phyloP scores from a whole-genome alignment of 1,140 invertebrate genomes.

The Semibalanus balanoides region DNA sequence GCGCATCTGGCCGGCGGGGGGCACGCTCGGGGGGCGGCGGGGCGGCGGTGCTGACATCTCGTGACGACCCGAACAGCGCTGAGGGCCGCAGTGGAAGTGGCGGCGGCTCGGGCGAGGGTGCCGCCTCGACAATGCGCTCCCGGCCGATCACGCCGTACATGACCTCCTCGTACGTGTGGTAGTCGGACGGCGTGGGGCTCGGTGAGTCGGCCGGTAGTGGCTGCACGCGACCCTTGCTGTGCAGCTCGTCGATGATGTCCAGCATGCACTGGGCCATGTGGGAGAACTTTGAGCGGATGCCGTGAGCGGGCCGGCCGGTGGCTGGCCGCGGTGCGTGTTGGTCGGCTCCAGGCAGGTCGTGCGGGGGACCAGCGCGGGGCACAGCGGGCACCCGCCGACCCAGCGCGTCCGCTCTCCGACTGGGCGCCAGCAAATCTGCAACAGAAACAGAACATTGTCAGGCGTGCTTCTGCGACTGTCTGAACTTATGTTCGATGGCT shows the following conservation, averaged over 20 bases:
- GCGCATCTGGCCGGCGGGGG: not conserved
- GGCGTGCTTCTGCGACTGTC: too few species aligned
- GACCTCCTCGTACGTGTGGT: slow-evolving; percentile 2
- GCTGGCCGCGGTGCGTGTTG: too few species aligned
- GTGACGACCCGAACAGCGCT: not conserved
- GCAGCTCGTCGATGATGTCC: slow-evolving; percentile 6
- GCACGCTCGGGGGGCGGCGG: not conserved
- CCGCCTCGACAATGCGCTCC: not conserved
- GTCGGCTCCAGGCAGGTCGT: not conserved
- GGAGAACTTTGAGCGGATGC: not conserved
- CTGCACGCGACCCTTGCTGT: not conserved
- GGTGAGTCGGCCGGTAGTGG: not conserved
- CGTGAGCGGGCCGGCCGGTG: not conserved
- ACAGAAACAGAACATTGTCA: not conserved
- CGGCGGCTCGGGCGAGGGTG: not conserved
- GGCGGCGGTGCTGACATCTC: too few species aligned
- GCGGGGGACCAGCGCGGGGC: too few species aligned
- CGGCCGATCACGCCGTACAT: not conserved
- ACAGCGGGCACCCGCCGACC: too few species aligned
- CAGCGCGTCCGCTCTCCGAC: not conserved
- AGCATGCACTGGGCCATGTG: slow-evolving; percentile 5
- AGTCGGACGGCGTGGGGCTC: not conserved
- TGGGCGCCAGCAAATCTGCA: not conserved
- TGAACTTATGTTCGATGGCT: too few species aligned
- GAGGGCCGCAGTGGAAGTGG: not conserved